Conservation (phyloP, 2,888 invertebrate species). For the Spilosoma lubricipeda region DNA sequence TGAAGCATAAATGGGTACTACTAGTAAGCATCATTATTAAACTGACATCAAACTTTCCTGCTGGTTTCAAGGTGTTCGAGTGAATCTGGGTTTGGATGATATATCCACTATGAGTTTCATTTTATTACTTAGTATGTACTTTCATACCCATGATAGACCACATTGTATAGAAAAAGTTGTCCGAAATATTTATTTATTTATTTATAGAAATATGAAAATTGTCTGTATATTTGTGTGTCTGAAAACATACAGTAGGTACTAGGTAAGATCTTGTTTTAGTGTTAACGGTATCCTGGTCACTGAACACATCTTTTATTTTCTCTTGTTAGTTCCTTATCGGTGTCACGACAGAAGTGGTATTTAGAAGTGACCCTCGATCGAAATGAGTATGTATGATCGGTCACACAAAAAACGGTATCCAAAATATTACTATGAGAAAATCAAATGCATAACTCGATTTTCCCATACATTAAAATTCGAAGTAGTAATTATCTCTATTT, state of each 20-base stretch:
- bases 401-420: neutral
- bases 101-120: neutral
- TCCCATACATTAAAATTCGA: neutral
- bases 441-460: neutral
- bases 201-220: neutral
- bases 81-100: neutral
- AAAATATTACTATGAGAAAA: no score
- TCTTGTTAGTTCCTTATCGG: neutral
- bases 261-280: neutral
- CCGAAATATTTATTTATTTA: no score
- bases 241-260: no score
- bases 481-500: neutral
- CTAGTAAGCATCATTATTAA: no score
- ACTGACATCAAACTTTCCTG: neutral
- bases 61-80: neutral
- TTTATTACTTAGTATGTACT: neutral
- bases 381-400: neutral
- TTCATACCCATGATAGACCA: neutral
- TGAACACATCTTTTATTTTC: neutral
- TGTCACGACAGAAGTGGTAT: neutral
- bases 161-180: no score
- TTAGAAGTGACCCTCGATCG: neutral
- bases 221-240: neutral
- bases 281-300: neutral
- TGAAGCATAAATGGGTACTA: no score